Percentiles rank a stretch among this genome's conserved stretches.
These are phyloP conservation scores for Drosophila eugracilis DNA, from an alignment of 1,140 invertebrate species.

Conservation along the genomic window DNA sequence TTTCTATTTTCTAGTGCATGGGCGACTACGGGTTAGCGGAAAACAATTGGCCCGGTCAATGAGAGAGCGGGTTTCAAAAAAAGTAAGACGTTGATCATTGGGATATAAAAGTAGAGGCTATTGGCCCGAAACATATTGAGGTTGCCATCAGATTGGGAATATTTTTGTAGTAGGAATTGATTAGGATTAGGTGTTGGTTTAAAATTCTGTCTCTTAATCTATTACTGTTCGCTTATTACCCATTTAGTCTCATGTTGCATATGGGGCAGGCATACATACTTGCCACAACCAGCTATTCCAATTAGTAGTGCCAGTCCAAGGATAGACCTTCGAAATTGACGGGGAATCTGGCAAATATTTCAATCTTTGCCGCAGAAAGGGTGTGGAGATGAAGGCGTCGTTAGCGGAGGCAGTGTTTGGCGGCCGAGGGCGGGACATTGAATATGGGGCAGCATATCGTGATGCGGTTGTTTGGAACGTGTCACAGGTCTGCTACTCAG, in stretches of 20 bases:
- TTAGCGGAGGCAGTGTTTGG: too few species aligned
- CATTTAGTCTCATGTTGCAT: background rate
- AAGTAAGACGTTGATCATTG: too few species aligned
- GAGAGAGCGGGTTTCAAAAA: conserved; percentile 60
- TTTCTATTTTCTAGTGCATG: background rate
- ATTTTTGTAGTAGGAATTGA: too few species aligned
- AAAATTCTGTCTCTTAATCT: background rate
- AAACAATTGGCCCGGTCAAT: conserved; percentile 7
- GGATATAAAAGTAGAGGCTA: too few species aligned
- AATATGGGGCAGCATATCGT: conserved; percentile 39
- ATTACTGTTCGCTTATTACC: conserved; percentile 10
- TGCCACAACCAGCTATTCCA: conserved; percentile 31
- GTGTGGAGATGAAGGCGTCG: too few species aligned
- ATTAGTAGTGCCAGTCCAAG: conserved; percentile 20
- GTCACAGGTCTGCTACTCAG: conserved; percentile 20
- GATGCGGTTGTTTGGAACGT: conserved; percentile 36
- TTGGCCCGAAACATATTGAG: conserved; percentile 3
- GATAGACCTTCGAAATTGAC: conserved; percentile 14
- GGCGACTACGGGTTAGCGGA: background rate
- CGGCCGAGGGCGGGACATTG: background rate
- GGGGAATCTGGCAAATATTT: conserved; percentile 23
- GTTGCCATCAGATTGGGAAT: conserved; percentile 27
- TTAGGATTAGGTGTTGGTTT: background rate
- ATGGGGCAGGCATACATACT: background rate
- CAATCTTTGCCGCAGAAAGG: too few species aligned